phyloP scores from a whole-genome alignment of 2,888 invertebrate species.

The Kuschelorhynchus macadamiae region DNA sequence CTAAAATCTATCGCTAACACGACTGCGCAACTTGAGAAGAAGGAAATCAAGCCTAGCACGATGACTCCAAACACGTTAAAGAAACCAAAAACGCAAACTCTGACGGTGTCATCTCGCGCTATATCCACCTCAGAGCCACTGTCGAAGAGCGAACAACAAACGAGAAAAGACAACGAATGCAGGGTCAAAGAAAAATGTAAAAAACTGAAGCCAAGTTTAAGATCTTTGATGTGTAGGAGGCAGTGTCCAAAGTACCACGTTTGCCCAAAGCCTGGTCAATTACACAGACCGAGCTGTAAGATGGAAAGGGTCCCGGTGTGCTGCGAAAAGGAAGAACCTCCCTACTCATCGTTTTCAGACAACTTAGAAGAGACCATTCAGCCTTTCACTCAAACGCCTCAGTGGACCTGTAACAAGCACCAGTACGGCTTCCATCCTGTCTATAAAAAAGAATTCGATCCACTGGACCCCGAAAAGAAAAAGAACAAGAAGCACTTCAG shows the following conservation, averaged over 20 bases:
- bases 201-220: conserved; percentile 27
- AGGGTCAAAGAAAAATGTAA: conserved; percentile 34
- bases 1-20: conserved; percentile 32
- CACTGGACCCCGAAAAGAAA: conserved; percentile 15
- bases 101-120: conserved; percentile 35
- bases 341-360: conserved; percentile 59
- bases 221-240: conserved; percentile 26
- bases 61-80: conserved; percentile 5
- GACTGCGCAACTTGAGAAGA: conserved; percentile 16
- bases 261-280: neutral
- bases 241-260: conserved; percentile 16
- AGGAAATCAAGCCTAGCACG: conserved; percentile 11
- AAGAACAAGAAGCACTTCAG: conserved; percentile 47
- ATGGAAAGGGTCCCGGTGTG: conserved; percentile 39
- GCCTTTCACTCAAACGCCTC: conserved; percentile 42
- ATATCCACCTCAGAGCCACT: conserved; percentile 34
- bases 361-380: conserved; percentile 29
- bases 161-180: conserved; percentile 19
- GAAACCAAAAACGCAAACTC: conserved; percentile 9
- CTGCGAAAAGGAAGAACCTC: conserved; percentile 56
- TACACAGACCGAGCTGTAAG: conserved; percentile 1
- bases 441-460: conserved; percentile 42
- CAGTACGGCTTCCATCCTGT: conserved; percentile 51
- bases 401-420: conserved; percentile 47
- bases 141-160: conserved; percentile 24